Evolutionary conservation across 2,888 invertebrate species (phyloP), one percentile per base, ranked within the genome.

Genomic region (Chloroclystis v-ata): DNA sequence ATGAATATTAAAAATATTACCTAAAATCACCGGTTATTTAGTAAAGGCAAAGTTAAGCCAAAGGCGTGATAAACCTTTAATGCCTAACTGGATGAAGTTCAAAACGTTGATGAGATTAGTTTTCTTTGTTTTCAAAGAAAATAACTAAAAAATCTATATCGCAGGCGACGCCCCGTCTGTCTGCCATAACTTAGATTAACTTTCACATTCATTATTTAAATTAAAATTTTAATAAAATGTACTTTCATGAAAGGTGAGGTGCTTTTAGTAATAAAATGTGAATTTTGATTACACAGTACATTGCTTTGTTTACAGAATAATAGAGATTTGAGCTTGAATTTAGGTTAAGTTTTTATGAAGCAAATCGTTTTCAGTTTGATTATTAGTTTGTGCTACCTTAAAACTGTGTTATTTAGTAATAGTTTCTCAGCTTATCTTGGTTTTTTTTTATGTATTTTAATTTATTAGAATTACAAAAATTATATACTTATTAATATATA

Each of bases 161-260:
- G 12, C 32, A 43, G 30, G 20, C 43, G 12, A 9, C 40, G 29
- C 26, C 8, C 25, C n/a, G n/a, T n/a, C n/a, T 28, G 29, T 30
- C 26, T 43, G 32, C 25, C 35, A 29, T 30, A 35, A 30, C 14
- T 43, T 40, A 40, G 29, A 39, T 49, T 49, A 32, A 39, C 12
- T 28, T 33, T 28, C 9, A 28, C 29, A 9, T 26, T 41, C 29
- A 32, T 14, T 32, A 16, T 11, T 24, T 25, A 11, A 33, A 33
- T 35, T 8, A 40, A 46, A 14, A 6, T 41, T 33, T 44, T 33
- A 37, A 29, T 32, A 10, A 39, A 24, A 39, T 16, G 11, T 24
- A 14, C n/a, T 38, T 38, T 26, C 13, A 16, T 16, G 10, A 2
- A 33, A 33, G 33, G 33, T 16, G 2, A 33, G 33, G 16, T 33